These are phyloP conservation scores for Geotrupes spiniger DNA, from an alignment of 2,888 invertebrate species.

Conservation along the genomic window DNA sequence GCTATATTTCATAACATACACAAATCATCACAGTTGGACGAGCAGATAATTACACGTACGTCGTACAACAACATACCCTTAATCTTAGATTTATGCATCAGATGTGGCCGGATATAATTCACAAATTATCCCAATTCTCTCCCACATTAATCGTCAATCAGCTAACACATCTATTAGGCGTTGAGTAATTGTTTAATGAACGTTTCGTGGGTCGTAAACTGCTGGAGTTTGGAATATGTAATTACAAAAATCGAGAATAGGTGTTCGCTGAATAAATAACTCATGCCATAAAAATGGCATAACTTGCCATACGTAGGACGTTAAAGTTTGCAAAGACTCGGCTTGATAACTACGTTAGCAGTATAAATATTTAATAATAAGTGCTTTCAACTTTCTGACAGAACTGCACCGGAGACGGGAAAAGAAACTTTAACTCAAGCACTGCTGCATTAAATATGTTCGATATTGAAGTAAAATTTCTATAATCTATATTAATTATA, in stretches of 20 bases:
- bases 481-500: too few relatives aligned
- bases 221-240: neutral
- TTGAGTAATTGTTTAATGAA: conserved; percentile 1
- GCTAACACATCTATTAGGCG: conserved; percentile 1
- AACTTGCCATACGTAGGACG: neutral
- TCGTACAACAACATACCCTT: neutral
- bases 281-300: neutral
- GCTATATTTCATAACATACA: too few relatives aligned
- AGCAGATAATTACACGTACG: too few relatives aligned
- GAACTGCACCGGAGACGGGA: too few relatives aligned
- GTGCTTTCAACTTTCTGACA: too few relatives aligned
- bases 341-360: too few relatives aligned
- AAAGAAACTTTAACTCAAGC: too few relatives aligned
- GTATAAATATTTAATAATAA: too few relatives aligned
- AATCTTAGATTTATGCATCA: conserved; percentile 5
- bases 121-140: neutral
- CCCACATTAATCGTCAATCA: conserved; percentile 1
- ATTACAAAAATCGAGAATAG: neutral
- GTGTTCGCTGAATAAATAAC: neutral
- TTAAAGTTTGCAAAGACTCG: neutral
- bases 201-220: neutral
- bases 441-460: too few relatives aligned
- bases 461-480: too few relatives aligned
- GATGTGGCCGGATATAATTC: neutral
- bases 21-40: too few relatives aligned